Percentiles rank a stretch among this genome's conserved stretches.
phyloP scores from a whole-genome alignment of 2,113 vertebrate genomes.

The Bujurquina vittata region DNA sequence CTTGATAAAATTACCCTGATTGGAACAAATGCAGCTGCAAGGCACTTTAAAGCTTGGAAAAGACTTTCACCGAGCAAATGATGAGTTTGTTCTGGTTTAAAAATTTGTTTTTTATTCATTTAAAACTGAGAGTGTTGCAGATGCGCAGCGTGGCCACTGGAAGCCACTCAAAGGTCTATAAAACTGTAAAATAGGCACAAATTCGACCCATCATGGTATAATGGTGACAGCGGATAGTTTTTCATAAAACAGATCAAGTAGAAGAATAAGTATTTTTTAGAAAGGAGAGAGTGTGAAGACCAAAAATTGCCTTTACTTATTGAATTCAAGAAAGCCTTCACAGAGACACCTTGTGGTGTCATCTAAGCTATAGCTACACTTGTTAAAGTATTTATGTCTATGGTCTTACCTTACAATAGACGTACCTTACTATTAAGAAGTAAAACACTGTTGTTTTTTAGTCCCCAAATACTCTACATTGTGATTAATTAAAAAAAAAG shows the following conservation, averaged over 20 bases:
- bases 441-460: too few relatives aligned
- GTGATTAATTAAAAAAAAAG: too few relatives aligned
- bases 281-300: too few relatives aligned
- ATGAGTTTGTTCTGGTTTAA: neutral
- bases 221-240: neutral
- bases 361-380: too few relatives aligned
- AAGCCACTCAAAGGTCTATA: neutral
- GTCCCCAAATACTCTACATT: too few relatives aligned
- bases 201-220: accelerated
- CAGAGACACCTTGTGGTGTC: too few relatives aligned
- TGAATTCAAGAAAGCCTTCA: too few relatives aligned
- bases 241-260: neutral
- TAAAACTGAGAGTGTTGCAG: neutral
- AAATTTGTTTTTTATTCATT: neutral
- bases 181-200: neutral
- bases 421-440: too few relatives aligned
- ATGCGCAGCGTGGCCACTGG: neutral
- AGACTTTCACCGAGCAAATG: neutral
- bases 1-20: neutral
- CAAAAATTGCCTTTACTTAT: too few relatives aligned
- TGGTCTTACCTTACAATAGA: too few relatives aligned
- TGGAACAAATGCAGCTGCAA: neutral
- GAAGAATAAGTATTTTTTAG: too few relatives aligned
- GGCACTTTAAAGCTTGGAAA: neutral
- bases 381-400: too few relatives aligned